phyloP scores from a whole-genome alignment of 2,888 invertebrate species.

The Drosophila robusta region DNA sequence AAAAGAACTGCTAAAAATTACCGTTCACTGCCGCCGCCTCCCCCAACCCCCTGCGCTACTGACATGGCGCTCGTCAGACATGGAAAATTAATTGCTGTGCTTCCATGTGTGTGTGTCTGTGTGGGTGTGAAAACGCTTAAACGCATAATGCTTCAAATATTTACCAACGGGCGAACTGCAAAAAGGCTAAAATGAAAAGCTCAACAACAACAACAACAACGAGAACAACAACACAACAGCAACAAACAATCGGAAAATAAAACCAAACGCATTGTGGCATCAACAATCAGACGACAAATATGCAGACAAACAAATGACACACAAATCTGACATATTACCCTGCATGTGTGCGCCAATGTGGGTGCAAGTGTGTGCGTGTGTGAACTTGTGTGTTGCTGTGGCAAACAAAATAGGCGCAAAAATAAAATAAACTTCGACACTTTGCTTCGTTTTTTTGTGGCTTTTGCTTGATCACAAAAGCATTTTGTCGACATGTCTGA shows the following conservation, averaged over 20 bases:
- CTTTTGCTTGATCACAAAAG: constrained; percentile 1
- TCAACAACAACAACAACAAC: no score
- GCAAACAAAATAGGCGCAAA: constrained; percentile 20
- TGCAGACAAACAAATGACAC: constrained; percentile 63
- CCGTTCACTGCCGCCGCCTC: no score
- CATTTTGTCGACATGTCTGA: not conserved
- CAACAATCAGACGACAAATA: constrained; percentile 44
- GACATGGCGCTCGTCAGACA: constrained; percentile 5
- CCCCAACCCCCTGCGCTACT: not conserved
- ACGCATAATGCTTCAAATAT: constrained; percentile 17
- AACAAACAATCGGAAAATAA: constrained; percentile 26
- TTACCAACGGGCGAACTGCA: constrained; percentile 5
- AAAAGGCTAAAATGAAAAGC: constrained; percentile 5
- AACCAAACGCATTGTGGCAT: constrained; percentile 35
- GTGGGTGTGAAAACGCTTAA: constrained; percentile 27
- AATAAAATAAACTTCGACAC: constrained; percentile 54
- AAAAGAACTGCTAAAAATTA: constrained; percentile 9
- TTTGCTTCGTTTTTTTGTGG: constrained; percentile 38
- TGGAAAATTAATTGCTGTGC: constrained; percentile 31
- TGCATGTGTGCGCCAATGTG: constrained; percentile 1
- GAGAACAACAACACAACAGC: constrained; percentile 2
- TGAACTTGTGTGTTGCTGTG: constrained; percentile 1
- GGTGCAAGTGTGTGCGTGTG: not conserved
- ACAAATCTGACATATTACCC: constrained; percentile 52
- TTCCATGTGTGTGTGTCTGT: not conserved